Base-by-base conservation (phyloP, 2,888 invertebrate genomes). In the Arctia plantaginis region DNA sequence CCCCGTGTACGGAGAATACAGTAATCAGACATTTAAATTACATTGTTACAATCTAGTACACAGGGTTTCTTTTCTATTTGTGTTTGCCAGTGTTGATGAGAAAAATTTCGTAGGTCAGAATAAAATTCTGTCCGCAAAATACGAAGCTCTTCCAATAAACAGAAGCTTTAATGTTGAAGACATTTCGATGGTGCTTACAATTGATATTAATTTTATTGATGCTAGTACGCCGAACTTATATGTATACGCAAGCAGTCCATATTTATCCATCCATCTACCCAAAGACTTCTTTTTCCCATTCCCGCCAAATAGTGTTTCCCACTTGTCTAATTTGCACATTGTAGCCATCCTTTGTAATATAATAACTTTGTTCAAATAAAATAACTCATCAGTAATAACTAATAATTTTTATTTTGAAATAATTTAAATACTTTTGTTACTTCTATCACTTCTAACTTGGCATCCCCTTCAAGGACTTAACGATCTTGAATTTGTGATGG, bases 221-320 rank as follows among this genome's bases (percentile, higher is more conserved):
- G 85, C 89, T n/a, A 92, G 92, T 8, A 91, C 87, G 71, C 90
- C 90, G 10, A 87, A 88, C 66, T 80, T 86, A 41, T 85, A 87
- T 39, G 90, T 93, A 79, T 92, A 92, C 82, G 97, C 97, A 15
- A 96, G 96, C 74, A 96, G 96, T 75, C 97, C 97, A 30, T 96
- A 96, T 77, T 94, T 97, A 74, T 96, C 97, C 84, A 96, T 97
- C 75, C 95, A 96, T 89, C 93, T 98, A 73, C 97, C 98, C 2
- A 95, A 96, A 81, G 97, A 98, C 89, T 98, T 98, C 89, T 98
- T 98, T 90, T 97, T 97, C 87, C 98, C 98, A 1, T 97, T 97
- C 83, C 90, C 96, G 73, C 90, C 91, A 51, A 94, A 90, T 80
- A 85, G 85, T 73, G 59, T 83, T 79, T 62, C 68, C 47, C 72